These are phyloP conservation scores for Drosophila tristis DNA, from an alignment of 1,140 invertebrate genomes.

Conservation along the genomic window DNA sequence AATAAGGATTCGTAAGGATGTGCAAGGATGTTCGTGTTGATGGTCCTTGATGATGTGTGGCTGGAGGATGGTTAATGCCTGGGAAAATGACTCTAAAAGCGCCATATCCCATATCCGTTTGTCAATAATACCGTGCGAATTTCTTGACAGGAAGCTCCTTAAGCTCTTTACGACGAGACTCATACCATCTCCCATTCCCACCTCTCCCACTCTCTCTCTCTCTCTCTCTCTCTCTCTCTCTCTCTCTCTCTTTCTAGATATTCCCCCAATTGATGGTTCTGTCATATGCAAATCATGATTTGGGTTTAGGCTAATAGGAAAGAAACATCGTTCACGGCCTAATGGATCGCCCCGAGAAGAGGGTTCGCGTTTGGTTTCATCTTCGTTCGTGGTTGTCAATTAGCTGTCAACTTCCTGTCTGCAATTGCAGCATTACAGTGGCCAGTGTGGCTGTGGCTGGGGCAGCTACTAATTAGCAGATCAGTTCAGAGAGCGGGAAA, in stretches of 20 bases:
- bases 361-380: neutral
- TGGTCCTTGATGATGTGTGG: conserved; percentile 9
- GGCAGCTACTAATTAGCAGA: conserved; percentile 40
- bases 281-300: conserved; percentile 66
- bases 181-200: neutral
- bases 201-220: no score
- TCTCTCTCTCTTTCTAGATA: neutral
- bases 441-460: neutral
- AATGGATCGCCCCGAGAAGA: conserved; percentile 19
- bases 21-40: conserved; percentile 51
- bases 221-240: no score
- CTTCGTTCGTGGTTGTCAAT: conserved; percentile 45
- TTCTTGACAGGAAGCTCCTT: conserved; percentile 49
- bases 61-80: conserved; percentile 16
- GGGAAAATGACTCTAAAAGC: conserved; percentile 78
- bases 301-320: neutral
- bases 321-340: conserved; percentile 21
- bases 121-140: conserved; percentile 80
- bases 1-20: conserved; percentile 9
- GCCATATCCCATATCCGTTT: conserved; percentile 69
- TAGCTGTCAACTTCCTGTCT: conserved; percentile 57
- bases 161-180: neutral
- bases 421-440: conserved; percentile 1
- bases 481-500: conserved; percentile 11
- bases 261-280: neutral